phyloP scores from a whole-genome alignment of 2,888 invertebrate species.

The Athalia circularis region DNA sequence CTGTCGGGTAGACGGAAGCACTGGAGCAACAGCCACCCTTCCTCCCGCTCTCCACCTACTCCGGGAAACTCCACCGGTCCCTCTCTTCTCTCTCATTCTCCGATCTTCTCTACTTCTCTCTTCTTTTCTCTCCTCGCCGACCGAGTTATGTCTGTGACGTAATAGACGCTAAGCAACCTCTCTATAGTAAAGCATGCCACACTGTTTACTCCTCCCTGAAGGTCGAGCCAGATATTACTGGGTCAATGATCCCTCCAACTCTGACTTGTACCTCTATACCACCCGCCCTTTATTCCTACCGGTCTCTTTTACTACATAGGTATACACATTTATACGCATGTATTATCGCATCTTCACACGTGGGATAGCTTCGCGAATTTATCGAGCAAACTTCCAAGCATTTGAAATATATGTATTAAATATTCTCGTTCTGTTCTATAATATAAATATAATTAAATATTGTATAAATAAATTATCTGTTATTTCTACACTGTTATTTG shows the following conservation, averaged over 20 bases:
- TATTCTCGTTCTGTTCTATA: too few species aligned
- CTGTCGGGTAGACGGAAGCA: neutral
- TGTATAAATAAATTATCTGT: too few species aligned
- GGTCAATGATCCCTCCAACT: slow-evolving; percentile 55
- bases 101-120: slow-evolving; percentile 47
- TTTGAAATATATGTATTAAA: too few species aligned
- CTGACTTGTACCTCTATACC: neutral
- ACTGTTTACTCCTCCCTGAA: slow-evolving; percentile 33
- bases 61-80: slow-evolving; percentile 63
- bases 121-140: slow-evolving; percentile 51
- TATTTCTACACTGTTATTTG: too few species aligned
- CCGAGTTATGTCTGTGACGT: slow-evolving; percentile 72
- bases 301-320: too few species aligned
- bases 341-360: too few species aligned
- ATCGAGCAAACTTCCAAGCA: too few species aligned
- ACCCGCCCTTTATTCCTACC: too few species aligned
- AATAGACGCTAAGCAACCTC: slow-evolving; percentile 51
- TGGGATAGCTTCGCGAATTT: too few species aligned
- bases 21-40: neutral
- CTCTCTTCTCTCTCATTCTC: slow-evolving; percentile 71
- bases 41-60: slow-evolving; percentile 46
- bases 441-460: too few species aligned
- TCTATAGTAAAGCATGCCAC: slow-evolving; percentile 42
- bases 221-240: slow-evolving; percentile 59
- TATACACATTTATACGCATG: too few species aligned